Evolutionary conservation across 2,888 invertebrate genomes (phyloP), one percentile per base, ranked within the genome.

Genomic region (Agrilus cyanescens): DNA sequence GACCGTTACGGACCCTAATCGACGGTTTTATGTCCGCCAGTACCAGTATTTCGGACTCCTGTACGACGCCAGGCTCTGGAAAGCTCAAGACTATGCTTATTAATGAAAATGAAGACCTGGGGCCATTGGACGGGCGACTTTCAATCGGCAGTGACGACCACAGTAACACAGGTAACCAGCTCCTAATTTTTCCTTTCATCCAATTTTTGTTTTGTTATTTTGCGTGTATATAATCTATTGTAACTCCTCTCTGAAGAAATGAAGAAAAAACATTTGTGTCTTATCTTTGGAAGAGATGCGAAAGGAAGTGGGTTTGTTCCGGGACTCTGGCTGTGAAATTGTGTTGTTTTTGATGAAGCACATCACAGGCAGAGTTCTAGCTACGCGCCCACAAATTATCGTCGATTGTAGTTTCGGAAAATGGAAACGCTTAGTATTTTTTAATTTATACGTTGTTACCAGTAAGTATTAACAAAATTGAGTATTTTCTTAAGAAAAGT

Each of bases 291-390:
- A 10, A 25, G 25, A 25, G 2, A 25, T 1, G 2, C 2, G 25
- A 10, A 25, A 10, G 25, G 25, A 25, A 32, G 57, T 62, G 53
- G 47, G 43, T 60, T 58, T 63, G 49, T 60, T 59, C 79, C 80
- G 78, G 86, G 71, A 74, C 82, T 85, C 78, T 70, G 72, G 67
- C 81, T 82, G 86, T 85, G 86, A 83, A 25, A 75, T 70, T 80
- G 85, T 87, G 68, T 66, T 25, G 25, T 25, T 10, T 10, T 56
- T 60, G 52, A 54, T 58, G 53, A 51, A 55, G 79, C 86, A 85
- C 87, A 88, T 88, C 88, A 88, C 88, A 88, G 88, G 85, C 87
- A 86, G 86, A 87, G 87, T 87, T 87, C 87, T 86, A 85, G 83
- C 85, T 86, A 69, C 72, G 81, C 74, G 76, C 67, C 69, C 68